Evolutionary conservation across 2,888 invertebrate genomes (phyloP), one percentile per base, ranked within the genome.

Genomic region (Sclerodermus sp.): DNA sequence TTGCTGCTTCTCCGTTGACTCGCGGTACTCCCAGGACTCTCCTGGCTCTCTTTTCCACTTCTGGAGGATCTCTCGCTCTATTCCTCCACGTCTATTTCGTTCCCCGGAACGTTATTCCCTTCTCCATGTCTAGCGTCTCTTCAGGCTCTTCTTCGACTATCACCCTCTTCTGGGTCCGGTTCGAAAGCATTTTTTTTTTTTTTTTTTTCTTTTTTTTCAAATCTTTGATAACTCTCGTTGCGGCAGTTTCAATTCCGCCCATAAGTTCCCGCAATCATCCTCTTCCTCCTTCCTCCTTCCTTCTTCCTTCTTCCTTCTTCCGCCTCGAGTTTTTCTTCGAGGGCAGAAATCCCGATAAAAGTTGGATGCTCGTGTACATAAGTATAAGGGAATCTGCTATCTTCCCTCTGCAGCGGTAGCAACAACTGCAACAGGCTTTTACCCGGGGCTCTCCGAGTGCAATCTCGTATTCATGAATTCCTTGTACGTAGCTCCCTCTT

Each of bases 401-500:
- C 9, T 13, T 16, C 31, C 18, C 30, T 47, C 16, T 14, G 52
- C 44, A 50, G 43, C 52, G 45, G 62, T 56, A 58, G 57, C 56
- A 9, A 57, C 53, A 56, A 57, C 57, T 56, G 56, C 59, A 55
- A 55, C 60, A 54, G 55, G 52, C 57, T 57, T 55, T 63, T 59
- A 65, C 64, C 57, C 56, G 58, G 52, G 62, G 57, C 63, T 56
- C 57, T 59, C 51, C 64, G 46, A 63, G 58, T 61, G 65, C 63
- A 66, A 68, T 69, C 69, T 68, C 64, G 68, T 66, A 68, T 68
- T 69, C 69, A 69, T 69, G 69, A 68, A 67, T 69, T 67, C 67
- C 66, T 67, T 58, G 59, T 66, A 63, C 57, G 59, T 55, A 57
- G 55, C 30, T 8, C 34, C n/a, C 23, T 8, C 23, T 53, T 53